Conservation (phyloP, 2,888 invertebrate species). For the Rhagonycha fulva region DNA sequence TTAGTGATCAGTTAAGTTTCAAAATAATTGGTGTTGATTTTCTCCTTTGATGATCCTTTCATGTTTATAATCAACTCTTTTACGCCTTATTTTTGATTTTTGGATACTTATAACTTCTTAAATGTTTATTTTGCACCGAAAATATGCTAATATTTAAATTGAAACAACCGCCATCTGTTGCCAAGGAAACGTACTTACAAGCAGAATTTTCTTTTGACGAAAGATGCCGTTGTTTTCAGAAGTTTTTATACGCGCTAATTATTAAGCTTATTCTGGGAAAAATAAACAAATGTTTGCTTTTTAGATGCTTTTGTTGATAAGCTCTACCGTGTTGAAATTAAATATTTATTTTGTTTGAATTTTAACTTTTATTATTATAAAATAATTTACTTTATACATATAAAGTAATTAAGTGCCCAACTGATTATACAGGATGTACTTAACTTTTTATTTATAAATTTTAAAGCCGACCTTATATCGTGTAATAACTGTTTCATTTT, state of each 20-base stretch:
- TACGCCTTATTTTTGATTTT: neutral
- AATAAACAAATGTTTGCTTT: neutral
- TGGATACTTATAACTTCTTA: neutral
- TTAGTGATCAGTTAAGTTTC: neutral
- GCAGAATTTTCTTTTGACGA: neutral
- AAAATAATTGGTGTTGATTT: neutral
- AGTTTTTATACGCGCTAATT: neutral
- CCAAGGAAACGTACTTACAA: neutral
- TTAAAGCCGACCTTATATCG: neutral
- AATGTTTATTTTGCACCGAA: neutral
- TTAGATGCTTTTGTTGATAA: neutral
- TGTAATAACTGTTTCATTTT: neutral
- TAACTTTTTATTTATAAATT: neutral
- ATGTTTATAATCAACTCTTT: neutral
- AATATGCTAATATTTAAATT: neutral
- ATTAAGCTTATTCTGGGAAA: neutral
- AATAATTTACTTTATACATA: neutral
- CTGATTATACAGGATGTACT: neutral
- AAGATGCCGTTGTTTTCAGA: neutral
- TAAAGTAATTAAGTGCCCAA: neutral
- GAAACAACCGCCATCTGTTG: neutral
- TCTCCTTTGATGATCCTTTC: neutral
- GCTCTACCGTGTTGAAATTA: neutral
- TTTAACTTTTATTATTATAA: neutral
- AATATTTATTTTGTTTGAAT: neutral